phyloP scores from a whole-genome alignment of 2,113 vertebrate species.

The Microtus richardsoni region DNA sequence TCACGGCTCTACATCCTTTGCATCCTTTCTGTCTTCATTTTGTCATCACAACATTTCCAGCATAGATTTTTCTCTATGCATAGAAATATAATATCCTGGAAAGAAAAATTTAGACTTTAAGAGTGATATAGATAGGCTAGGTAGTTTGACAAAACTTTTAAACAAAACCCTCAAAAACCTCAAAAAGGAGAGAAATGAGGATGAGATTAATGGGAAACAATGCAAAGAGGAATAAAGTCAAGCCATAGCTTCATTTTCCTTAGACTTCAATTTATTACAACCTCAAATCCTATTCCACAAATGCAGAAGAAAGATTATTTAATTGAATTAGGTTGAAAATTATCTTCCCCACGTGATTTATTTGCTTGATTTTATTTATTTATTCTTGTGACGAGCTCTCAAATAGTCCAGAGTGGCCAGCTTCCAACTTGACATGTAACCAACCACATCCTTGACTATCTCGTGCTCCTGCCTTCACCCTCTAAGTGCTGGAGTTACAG shows the following conservation, averaged over 20 bases:
- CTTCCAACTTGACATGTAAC: not conserved
- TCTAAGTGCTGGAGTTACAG: not conserved
- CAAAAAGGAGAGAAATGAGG: not conserved
- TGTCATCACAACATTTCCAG: constrained; percentile 50
- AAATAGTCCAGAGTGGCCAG: no score
- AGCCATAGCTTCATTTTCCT: not conserved
- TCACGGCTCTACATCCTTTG: not conserved
- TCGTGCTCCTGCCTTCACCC: not conserved
- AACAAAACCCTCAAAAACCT: not conserved
- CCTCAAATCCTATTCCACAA: not conserved
- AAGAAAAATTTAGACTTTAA: constrained; percentile 17
- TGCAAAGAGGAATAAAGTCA: not conserved
- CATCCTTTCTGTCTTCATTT: constrained; percentile 53
- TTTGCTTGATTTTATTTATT: not conserved
- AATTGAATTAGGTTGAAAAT: not conserved
- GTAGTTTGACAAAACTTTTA: not conserved
- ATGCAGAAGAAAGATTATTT: not conserved
- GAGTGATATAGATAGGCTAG: constrained; percentile 13
- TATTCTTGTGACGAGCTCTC: not conserved
- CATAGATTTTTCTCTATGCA: constrained; percentile 52
- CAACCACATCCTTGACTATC: not conserved
- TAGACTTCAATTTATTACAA: not conserved
- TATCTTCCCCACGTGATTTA: not conserved
- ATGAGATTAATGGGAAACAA: not conserved
- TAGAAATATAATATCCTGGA: constrained; percentile 31